A percentile compares a stretch with the other conserved stretches of the same genome.
Evolutionary conservation across 2,888 invertebrate genomes (phyloP).

Genomic region (Micropterix aruncella): DNA sequence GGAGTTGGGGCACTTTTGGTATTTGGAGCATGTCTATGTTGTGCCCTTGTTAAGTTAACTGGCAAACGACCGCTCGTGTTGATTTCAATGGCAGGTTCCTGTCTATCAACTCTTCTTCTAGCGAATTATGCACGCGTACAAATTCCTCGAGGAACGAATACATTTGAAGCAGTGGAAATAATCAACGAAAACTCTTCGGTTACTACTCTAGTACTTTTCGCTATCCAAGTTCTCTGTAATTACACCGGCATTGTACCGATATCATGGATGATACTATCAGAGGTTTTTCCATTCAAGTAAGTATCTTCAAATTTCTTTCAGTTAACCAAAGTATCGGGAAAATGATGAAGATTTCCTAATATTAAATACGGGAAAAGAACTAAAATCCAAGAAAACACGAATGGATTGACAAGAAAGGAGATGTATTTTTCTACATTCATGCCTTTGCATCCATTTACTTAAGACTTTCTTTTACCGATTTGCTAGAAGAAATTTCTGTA

Average conservation of each 20-base stretch:
- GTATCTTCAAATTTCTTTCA: too few species aligned
- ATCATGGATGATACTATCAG: constrained; percentile 22
- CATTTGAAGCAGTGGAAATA: constrained; percentile 11
- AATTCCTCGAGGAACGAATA: constrained; percentile 13
- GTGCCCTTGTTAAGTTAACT: not conserved
- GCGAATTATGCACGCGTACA: constrained; percentile 16
- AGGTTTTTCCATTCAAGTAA: constrained; percentile 23
- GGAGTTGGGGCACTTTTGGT: not conserved
- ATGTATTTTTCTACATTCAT: too few species aligned
- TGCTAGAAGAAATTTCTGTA: too few species aligned
- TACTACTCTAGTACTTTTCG: constrained; percentile 14
- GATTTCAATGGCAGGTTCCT: constrained; percentile 13
- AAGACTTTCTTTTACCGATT: too few species aligned
- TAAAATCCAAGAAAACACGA: too few species aligned
- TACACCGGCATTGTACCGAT: constrained; percentile 17
- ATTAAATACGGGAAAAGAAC: too few species aligned
- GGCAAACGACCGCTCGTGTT: constrained; percentile 16
- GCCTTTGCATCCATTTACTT: too few species aligned
- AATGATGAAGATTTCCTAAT: too few species aligned
- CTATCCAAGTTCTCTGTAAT: constrained; percentile 12
- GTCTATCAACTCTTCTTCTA: constrained; percentile 13
- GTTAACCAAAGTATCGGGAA: too few species aligned
- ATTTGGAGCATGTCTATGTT: not conserved
- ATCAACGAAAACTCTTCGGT: not conserved
- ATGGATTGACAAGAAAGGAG: too few species aligned